Conservation (phyloP, 1,140 invertebrate genomes). For the Drosophila funebris region DNA sequence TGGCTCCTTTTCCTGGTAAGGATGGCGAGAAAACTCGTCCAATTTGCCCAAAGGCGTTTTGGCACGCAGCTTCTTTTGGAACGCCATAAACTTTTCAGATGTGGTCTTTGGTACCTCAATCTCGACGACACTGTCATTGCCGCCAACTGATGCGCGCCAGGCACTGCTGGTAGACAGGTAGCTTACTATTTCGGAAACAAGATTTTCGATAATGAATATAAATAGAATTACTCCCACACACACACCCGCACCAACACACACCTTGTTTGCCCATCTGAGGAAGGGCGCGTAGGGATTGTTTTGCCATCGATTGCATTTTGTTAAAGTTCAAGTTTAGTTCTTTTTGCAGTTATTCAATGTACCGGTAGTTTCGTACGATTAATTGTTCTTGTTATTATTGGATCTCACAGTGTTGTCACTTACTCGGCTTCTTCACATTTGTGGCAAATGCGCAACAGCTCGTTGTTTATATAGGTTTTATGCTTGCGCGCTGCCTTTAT, state of each 20-base stretch:
- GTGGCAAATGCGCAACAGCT: constrained; percentile 17
- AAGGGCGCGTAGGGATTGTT: constrained; percentile 55
- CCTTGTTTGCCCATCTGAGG: constrained; percentile 71
- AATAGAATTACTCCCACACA: not conserved
- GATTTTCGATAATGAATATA: constrained; percentile 12
- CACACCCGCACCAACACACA: constrained; percentile 57
- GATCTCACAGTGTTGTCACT: constrained; percentile 26
- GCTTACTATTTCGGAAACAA: constrained; percentile 47
- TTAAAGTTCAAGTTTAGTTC: constrained; percentile 10
- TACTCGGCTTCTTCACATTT: constrained; percentile 37
- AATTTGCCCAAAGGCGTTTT: constrained; percentile 87
- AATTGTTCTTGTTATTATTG: constrained; percentile 7
- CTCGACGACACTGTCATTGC: constrained; percentile 59
- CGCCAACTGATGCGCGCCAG: constrained; percentile 28
- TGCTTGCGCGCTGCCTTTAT: constrained; percentile 17
- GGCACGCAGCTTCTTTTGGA: constrained; percentile 87
- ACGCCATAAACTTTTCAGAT: constrained; percentile 84
- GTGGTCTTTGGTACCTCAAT: constrained; percentile 56
- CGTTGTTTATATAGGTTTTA: constrained; percentile 27
- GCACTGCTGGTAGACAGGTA: constrained; percentile 55
- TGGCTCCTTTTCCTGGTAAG: constrained; percentile 93
- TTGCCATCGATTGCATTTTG: constrained; percentile 70
- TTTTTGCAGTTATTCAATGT: constrained; percentile 11
- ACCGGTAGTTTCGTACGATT: constrained; percentile 23
- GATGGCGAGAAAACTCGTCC: constrained; percentile 89